These are phyloP conservation scores for Daktulosphaira vitifoliae DNA, from an alignment of 1,140 invertebrate species.

Conservation along the genomic window DNA sequence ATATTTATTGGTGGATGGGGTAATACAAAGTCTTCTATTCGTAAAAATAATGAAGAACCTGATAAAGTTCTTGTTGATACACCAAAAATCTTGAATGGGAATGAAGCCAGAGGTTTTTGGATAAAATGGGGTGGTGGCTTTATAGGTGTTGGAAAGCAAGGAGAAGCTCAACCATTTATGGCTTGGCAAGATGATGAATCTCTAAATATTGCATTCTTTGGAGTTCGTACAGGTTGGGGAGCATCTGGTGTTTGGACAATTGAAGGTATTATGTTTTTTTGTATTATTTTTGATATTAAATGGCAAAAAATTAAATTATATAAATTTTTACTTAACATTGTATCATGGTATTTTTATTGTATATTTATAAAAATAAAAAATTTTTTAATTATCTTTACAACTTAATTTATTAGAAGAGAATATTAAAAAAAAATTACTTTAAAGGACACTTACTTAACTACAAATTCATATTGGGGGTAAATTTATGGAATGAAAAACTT, in stretches of 20 bases:
- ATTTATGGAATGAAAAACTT: too few relatives aligned
- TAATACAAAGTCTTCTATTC: constrained; percentile 72
- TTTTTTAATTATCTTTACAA: too few relatives aligned
- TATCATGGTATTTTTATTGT: too few relatives aligned
- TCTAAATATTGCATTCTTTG: constrained; percentile 60
- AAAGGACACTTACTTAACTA: too few relatives aligned
- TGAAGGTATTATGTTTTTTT: constrained; percentile 50
- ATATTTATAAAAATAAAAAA: too few relatives aligned
- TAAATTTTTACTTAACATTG: too few relatives aligned
- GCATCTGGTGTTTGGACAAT: constrained; percentile 71
- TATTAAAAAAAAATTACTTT: too few relatives aligned
- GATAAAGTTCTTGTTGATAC: constrained; percentile 65
- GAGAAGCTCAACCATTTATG: constrained; percentile 60
- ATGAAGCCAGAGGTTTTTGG: constrained; percentile 73
- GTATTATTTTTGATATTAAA: too few relatives aligned
- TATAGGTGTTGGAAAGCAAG: constrained; percentile 58
- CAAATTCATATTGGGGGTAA: too few relatives aligned
- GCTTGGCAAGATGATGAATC: constrained; percentile 59
- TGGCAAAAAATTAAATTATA: too few relatives aligned
- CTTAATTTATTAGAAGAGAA: too few relatives aligned
- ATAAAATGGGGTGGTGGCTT: constrained; percentile 61
- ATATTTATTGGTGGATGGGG: constrained; percentile 75
- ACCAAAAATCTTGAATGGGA: constrained; percentile 55
- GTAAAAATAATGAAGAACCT: constrained; percentile 66
- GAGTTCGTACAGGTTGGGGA: constrained; percentile 77